Conservation (phyloP, 2,113 vertebrate genomes). For the Cinclus mexicanus region DNA sequence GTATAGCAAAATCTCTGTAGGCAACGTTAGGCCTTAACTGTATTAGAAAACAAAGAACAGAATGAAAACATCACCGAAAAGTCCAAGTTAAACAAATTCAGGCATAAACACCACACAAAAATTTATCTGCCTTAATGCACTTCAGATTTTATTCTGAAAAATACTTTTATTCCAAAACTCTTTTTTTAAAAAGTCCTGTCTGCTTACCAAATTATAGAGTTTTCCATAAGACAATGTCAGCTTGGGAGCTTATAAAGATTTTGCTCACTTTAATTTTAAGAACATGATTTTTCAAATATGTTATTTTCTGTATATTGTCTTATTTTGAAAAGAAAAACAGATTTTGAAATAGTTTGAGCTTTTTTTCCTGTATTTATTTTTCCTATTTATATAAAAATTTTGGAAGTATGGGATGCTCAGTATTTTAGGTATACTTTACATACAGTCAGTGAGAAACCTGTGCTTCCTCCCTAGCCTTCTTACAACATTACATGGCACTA, state of each 20-base stretch:
- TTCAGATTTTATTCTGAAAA: neutral
- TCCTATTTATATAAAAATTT: neutral
- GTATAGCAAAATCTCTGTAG: neutral
- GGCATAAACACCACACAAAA: neutral
- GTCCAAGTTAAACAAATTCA: neutral
- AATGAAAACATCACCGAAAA: neutral
- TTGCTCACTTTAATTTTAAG: neutral
- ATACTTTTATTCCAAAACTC: neutral
- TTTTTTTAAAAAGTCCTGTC: neutral
- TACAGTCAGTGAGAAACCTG: neutral
- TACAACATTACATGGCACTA: neutral
- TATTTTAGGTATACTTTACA: neutral
- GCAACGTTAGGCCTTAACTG: neutral
- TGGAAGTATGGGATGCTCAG: neutral
- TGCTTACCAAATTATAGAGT: neutral
- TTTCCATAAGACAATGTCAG: neutral
- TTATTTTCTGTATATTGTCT: neutral
- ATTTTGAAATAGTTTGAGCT: neutral
- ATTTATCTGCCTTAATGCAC: neutral
- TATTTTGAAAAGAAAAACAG: neutral
- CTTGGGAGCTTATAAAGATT: neutral
- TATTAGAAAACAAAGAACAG: neutral
- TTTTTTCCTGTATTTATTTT: neutral
- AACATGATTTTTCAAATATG: neutral
- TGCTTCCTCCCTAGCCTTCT: neutral